Evolutionary conservation across 1,140 invertebrate genomes (phyloP), one percentile per base, ranked within the genome.

Genomic region (Pogonomyrmex californicus): DNA sequence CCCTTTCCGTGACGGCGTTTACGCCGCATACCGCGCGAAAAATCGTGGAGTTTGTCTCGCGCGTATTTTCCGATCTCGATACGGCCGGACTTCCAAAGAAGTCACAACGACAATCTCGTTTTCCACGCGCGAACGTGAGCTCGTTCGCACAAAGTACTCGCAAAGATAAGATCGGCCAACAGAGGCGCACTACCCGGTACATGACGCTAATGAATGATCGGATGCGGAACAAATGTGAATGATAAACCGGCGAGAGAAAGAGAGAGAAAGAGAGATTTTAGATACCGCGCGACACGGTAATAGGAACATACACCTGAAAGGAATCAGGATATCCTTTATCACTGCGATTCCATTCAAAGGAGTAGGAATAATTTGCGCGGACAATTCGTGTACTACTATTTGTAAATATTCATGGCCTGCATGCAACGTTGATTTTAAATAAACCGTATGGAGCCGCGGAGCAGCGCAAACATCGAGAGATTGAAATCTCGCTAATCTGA

Each of bases 401-500:
- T n/a, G 6, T 54, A 68, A 71, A 71, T 71, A 81, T 81, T 70
- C 79, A 82, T 23, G 66, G 7, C 12, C 10, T 44, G 54, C 51
- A 81, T 68, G 62, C 23, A 70, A 44, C 41, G 79, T 73, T 36
- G 54, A 49, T 60, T 73, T 60, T 75, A 73, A 83, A 75, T 75
- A 60, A 58, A 73, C 14, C 56, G 54, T 73, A 58, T 62, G 38
- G 41, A 68, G n/a, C 51, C 5, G 51, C 41, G 54, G 60, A 73
- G 66, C 23, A 41, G 79, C 4, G 79, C 51, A 47, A 47, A 44
- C 65, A 47, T 5, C 79, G 54, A 82, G 54, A 82, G 66, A 82
- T 73, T 60, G 54, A 83, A 60, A 83, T 70, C 68, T 60, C 54
- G 33, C 68, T 75, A 75, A 83, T 83, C 68, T 49, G 79, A 73